phyloP scores from a whole-genome alignment of 2,113 vertebrate species.

The Aramus guarauna region DNA sequence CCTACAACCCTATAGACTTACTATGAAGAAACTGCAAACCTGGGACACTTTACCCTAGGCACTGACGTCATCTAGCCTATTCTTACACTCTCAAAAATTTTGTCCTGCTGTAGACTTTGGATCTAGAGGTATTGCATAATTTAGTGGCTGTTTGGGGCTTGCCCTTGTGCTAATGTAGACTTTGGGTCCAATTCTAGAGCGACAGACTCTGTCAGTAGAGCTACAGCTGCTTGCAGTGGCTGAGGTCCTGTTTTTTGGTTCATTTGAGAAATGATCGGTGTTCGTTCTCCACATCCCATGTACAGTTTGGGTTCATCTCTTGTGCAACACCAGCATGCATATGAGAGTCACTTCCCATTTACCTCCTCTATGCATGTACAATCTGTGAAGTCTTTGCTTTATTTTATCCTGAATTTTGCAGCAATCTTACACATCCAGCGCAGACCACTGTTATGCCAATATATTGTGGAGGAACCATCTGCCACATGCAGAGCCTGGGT shows the following conservation, averaged over 20 bases:
- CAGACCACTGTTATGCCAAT: neutral
- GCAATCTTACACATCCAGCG: neutral
- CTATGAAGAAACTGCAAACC: neutral
- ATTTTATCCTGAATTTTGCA: neutral
- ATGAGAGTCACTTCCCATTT: neutral
- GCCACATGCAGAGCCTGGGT: neutral
- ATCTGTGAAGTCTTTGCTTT: neutral
- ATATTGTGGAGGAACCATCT: neutral
- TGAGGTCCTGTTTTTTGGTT: neutral
- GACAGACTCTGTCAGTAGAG: neutral
- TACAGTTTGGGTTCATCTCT: neutral
- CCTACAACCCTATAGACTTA: neutral
- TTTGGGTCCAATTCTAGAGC: neutral
- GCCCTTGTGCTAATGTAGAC: neutral
- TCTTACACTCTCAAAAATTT: neutral
- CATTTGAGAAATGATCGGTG: neutral
- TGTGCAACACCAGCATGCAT: neutral
- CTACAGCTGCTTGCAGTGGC: neutral
- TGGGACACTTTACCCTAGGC: neutral
- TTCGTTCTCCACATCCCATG: accelerated
- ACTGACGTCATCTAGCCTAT: neutral
- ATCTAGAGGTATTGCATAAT: neutral
- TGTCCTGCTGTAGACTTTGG: neutral
- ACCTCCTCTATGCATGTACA: neutral
- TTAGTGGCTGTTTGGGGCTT: neutral